Conservation (phyloP, 2,797 vertebrate genomes). For the Neosilurus mollespiculum region DNA sequence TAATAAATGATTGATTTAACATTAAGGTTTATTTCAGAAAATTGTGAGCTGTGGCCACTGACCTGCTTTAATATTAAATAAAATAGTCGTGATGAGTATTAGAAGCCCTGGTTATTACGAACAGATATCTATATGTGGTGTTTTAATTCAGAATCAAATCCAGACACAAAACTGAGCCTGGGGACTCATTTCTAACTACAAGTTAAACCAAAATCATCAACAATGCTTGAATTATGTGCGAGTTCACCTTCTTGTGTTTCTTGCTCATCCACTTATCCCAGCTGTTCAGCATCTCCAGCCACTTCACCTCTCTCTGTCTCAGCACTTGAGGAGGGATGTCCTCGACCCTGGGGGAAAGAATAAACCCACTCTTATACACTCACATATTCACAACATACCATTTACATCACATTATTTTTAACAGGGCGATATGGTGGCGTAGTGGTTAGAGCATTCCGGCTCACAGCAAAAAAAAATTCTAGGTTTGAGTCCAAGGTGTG, state of each 20-base stretch:
- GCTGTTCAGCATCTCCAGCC: slow-evolving; percentile 97
- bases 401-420: neutral
- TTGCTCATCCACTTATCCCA: slow-evolving; percentile 99
- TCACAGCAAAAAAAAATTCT: too few relatives aligned
- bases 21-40: too few relatives aligned
- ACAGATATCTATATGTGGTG: neutral
- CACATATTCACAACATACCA: neutral
- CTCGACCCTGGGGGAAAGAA: slow-evolving; percentile 70
- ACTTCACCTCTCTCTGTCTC: slow-evolving; percentile 91
- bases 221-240: neutral
- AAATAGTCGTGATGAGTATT: neutral
- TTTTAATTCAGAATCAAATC: neutral
- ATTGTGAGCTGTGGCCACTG: too few relatives aligned
- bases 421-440: too few relatives aligned
- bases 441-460: too few relatives aligned
- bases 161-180: neutral
- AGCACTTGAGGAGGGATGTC: slow-evolving; percentile 86
- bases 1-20: too few relatives aligned
- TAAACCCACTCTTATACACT: neutral
- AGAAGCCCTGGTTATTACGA: neutral
- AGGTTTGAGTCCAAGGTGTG: too few relatives aligned
- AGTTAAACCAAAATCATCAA: neutral
- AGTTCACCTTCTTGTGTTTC: slow-evolving; percentile 90
- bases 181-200: neutral
- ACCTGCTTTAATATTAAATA: neutral